Conservation (phyloP, 1,140 invertebrate species). For the Diabrotica virgifera region DNA sequence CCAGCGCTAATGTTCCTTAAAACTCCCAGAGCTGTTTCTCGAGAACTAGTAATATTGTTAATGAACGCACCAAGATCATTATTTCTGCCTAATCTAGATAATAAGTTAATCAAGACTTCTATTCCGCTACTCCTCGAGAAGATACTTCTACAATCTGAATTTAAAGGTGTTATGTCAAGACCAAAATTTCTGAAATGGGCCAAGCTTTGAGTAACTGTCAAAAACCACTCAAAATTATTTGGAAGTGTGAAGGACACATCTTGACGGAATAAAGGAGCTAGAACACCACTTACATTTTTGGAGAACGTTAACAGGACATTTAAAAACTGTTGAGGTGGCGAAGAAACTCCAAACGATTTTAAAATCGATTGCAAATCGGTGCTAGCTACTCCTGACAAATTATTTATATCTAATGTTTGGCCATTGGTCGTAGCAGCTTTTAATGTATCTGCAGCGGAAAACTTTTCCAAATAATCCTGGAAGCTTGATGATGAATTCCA, state of each 20-base stretch:
- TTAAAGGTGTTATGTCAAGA: background rate
- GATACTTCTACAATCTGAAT: background rate
- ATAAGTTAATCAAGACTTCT: slow-evolving; percentile 4
- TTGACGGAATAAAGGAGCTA: background rate
- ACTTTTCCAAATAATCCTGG: slow-evolving; percentile 4
- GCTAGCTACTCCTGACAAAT: background rate
- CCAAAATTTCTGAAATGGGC: background rate
- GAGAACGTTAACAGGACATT: background rate
- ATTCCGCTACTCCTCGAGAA: background rate
- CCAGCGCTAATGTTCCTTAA: slow-evolving; percentile 7
- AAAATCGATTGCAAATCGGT: background rate
- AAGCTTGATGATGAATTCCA: background rate
- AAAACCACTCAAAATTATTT: background rate
- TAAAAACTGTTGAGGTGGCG: background rate
- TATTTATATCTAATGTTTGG: background rate
- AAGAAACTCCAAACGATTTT: background rate
- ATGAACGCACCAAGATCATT: background rate
- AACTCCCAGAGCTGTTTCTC: slow-evolving; percentile 1
- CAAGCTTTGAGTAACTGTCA: slow-evolving; percentile 3
- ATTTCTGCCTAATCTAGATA: background rate
- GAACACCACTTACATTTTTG: background rate
- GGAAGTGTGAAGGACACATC: background rate
- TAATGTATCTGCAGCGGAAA: background rate
- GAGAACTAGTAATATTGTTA: background rate
- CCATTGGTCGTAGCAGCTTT: background rate